phyloP scores from a whole-genome alignment of 2,797 vertebrate species.

The Streptopelia turtur region DNA sequence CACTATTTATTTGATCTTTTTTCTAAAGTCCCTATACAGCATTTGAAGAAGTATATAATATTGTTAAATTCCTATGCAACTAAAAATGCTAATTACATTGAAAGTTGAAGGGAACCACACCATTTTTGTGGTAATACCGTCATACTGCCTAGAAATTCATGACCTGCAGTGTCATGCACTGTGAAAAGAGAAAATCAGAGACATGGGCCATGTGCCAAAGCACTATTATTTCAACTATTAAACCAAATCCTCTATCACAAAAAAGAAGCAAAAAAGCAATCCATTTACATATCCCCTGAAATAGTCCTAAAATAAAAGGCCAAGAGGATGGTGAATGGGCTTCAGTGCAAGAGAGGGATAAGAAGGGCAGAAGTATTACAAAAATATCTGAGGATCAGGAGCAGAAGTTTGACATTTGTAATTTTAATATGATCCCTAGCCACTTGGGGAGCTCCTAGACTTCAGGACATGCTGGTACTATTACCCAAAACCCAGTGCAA shows the following conservation, averaged over 20 bases:
- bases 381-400: background rate
- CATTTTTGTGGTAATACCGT: background rate
- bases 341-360: background rate
- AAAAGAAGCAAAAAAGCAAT: background rate
- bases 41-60: background rate
- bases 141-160: background rate
- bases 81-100: background rate
- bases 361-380: background rate
- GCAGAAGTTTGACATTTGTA: background rate
- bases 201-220: background rate
- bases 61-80: background rate
- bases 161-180: background rate
- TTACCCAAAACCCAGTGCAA: background rate
- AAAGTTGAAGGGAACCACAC: background rate
- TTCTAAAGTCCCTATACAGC: background rate
- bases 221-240: background rate
- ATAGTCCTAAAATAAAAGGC: background rate
- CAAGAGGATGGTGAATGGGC: background rate
- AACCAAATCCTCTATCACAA: background rate
- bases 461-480: background rate
- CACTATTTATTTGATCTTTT: slow-evolving; percentile 20
- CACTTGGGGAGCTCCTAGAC: background rate
- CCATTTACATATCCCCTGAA: background rate
- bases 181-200: background rate
- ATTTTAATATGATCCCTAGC: background rate